Base-by-base conservation (phyloP, 2,113 vertebrate species). In the Capreolus pygargus region DNA sequence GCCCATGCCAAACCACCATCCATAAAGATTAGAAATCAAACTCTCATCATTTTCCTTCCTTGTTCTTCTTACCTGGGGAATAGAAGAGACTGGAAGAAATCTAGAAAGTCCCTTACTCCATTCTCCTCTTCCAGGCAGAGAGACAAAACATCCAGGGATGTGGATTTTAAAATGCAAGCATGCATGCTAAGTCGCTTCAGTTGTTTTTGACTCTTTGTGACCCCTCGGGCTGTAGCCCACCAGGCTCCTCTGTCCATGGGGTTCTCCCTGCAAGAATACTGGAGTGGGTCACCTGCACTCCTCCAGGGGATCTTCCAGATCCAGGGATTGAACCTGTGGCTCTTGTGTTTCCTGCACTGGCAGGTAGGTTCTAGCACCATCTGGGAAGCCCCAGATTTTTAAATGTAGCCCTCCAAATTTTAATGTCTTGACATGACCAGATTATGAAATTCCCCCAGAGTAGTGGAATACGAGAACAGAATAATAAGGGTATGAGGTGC, bases 21-120 rank as follows among this genome's bases (percentile, higher is more conserved):
- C 54, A 52, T 67, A 92, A 97, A 95, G 78, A 90, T 95, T 95
- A 88, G 70, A 95, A 97, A 97, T 91, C n/a, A 58, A 96, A 91
- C 7, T 91, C 58, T 95, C 47, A 91, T 16, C 52, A 58, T 88
- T 94, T 93, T 39, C 52, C n/a, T 95, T 82, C 23, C 81, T 92
- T 82, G 25, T 81, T 67, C 52, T 96, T 97, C 30, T 89, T 82
- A 67, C 93, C 79, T 81, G 36, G n/a, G 50, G 45, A 95, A 78
- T 95, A 58, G 93, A 93, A 78, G 61, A 97, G 43, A 86, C 10
- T 43, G 39, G 33, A n/a, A 81, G 79, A 92, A 94, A 96, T 84
- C 76, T 91, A 92, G 82, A 55, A 90, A 70, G 10, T 67, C 88
- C 39, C 85, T 54, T 10, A 50, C 19, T 91, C 25, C 70, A 92